phyloP scores from a whole-genome alignment of 2,888 invertebrate genomes.

The Caenorhabditis sp. region DNA sequence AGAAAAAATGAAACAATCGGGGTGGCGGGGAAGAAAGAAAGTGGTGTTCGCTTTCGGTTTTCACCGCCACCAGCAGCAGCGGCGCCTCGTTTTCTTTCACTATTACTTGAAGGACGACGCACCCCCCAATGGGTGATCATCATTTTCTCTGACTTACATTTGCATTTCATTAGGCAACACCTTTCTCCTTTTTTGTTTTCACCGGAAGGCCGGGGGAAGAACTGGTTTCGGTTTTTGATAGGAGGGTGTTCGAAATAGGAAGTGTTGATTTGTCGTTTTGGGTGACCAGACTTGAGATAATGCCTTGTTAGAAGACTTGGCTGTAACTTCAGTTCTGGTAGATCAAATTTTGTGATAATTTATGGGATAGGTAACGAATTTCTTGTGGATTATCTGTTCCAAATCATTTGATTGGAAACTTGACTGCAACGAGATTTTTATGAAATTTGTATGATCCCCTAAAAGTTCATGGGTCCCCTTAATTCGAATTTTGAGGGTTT shows the following conservation, averaged over 20 bases:
- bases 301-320: too few relatives aligned
- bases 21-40: background rate
- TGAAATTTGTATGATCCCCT: too few relatives aligned
- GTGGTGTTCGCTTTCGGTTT: constrained; percentile 52
- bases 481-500: too few relatives aligned
- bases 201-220: constrained; percentile 12
- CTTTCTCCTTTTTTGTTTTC: constrained; percentile 1
- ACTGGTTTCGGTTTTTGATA: constrained; percentile 39
- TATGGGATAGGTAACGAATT: too few relatives aligned
- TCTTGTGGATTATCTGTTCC: too few relatives aligned
- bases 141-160: constrained; percentile 43
- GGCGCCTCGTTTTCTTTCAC: constrained; percentile 31
- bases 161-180: constrained; percentile 55
- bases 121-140: too few relatives aligned
- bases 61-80: constrained; percentile 39
- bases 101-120: constrained; percentile 36
- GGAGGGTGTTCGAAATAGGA: constrained; percentile 2
- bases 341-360: too few relatives aligned
- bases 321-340: too few relatives aligned
- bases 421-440: too few relatives aligned
- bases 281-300: too few relatives aligned
- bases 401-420: too few relatives aligned
- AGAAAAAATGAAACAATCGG: constrained; percentile 54
- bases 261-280: background rate
- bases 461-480: too few relatives aligned